phyloP scores from a whole-genome alignment of 2,113 vertebrate genomes.

The Morphnarchus princeps region DNA sequence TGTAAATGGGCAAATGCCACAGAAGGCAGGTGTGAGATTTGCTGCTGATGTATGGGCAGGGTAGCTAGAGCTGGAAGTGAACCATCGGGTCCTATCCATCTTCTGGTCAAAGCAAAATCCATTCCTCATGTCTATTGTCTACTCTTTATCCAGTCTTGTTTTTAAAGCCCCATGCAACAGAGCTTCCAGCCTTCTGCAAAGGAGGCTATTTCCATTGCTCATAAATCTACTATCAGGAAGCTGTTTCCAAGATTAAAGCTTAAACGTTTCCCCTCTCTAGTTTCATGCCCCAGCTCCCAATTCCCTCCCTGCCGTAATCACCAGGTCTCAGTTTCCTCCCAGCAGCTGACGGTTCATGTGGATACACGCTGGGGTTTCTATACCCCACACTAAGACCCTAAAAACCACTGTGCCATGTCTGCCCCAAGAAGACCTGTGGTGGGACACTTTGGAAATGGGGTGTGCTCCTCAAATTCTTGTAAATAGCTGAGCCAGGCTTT shows the following conservation, averaged over 20 bases:
- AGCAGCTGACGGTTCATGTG: neutral
- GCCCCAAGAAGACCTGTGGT: neutral
- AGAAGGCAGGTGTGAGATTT: neutral
- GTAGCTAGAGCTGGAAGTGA: neutral
- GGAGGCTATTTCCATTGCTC: constrained; percentile 18
- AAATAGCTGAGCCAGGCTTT: neutral
- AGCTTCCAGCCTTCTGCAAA: constrained; percentile 15
- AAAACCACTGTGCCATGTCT: accelerated
- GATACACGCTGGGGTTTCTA: neutral
- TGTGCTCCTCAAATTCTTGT: neutral
- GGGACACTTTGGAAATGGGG: neutral
- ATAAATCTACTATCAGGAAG: constrained; percentile 63
- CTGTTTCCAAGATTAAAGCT: constrained; percentile 52
- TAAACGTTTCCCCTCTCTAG: constrained; percentile 39
- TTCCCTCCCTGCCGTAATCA: neutral
- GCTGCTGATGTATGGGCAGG: neutral
- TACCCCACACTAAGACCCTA: neutral
- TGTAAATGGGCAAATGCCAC: neutral
- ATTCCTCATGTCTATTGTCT: neutral
- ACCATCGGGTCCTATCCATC: neutral
- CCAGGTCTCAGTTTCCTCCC: neutral
- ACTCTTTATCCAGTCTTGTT: neutral
- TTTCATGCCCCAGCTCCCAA: constrained; percentile 13
- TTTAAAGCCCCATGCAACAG: neutral
- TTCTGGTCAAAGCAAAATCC: neutral